phyloP scores from a whole-genome alignment of 1,140 invertebrate species.

The Scylla paramamosain region DNA sequence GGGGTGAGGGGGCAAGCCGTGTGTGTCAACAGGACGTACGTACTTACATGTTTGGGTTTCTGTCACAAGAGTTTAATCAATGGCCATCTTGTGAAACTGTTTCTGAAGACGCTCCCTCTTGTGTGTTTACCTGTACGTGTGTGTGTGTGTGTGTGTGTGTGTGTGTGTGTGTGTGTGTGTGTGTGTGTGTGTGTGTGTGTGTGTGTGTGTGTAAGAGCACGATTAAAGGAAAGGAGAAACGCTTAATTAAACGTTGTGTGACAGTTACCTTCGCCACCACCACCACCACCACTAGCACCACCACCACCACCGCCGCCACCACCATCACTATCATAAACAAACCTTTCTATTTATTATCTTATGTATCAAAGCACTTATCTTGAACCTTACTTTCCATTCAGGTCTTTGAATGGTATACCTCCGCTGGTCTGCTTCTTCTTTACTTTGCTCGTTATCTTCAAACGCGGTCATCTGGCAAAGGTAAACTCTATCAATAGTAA shows the following conservation, averaged over 20 bases:
- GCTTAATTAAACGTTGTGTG: too few relatives aligned
- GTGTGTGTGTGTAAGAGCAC: neutral
- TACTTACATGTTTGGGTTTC: neutral
- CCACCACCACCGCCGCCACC: neutral
- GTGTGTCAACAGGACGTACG: neutral
- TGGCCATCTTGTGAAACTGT: conserved; percentile 15
- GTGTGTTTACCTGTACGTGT: neutral
- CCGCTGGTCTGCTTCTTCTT: too few relatives aligned
- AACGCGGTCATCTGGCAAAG: too few relatives aligned
- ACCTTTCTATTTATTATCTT: neutral
- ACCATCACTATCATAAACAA: neutral
- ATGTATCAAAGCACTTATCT: too few relatives aligned
- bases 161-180: conserved; percentile 6
- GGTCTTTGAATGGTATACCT: too few relatives aligned
- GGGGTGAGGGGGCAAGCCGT: neutral
- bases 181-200: conserved; percentile 27
- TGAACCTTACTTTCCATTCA: too few relatives aligned
- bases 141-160: conserved; percentile 5
- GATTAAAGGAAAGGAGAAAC: neutral
- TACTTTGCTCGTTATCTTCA: too few relatives aligned
- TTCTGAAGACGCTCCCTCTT: conserved; percentile 1
- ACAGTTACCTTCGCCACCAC: too few relatives aligned
- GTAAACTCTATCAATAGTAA: too few relatives aligned
- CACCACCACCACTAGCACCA: neutral
- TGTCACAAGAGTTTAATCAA: conserved; percentile 36